Conservation (phyloP, 2,113 vertebrate genomes). For the Myotis lucifugus region DNA sequence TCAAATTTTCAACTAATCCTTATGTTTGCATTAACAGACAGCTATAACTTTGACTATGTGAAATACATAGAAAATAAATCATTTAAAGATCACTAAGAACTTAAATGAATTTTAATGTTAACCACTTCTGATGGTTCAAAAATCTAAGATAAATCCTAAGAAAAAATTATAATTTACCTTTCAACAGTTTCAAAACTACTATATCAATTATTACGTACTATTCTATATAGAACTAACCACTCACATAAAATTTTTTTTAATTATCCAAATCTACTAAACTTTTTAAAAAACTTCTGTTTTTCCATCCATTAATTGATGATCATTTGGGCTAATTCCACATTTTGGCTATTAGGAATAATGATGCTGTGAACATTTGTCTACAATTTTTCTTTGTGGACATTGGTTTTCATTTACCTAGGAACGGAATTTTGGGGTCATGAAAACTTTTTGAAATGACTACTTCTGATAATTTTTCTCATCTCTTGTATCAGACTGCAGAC, state of each 20-base stretch:
- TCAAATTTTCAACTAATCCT: conserved; percentile 19
- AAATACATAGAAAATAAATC: neutral
- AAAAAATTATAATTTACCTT: neutral
- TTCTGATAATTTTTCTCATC: neutral
- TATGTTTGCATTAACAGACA: neutral
- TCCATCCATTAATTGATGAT: neutral
- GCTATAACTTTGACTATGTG: neutral
- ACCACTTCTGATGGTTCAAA: neutral
- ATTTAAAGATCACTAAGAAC: neutral
- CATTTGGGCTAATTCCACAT: neutral
- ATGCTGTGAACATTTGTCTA: neutral
- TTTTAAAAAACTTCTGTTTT: neutral
- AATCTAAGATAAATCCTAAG: neutral
- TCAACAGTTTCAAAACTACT: neutral
- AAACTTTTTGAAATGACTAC: neutral
- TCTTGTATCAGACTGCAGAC: neutral
- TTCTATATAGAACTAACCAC: neutral
- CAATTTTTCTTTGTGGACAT: neutral
- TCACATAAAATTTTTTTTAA: neutral
- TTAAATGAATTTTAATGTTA: neutral
- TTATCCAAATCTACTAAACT: neutral
- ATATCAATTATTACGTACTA: neutral
- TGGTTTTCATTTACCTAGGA: neutral
- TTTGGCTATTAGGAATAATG: neutral
- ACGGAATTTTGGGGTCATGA: neutral